Percentiles rank a stretch among this genome's conserved stretches.
Evolutionary conservation across 2,797 vertebrate genomes (phyloP).

Genomic region (Galagoides demidoff): DNA sequence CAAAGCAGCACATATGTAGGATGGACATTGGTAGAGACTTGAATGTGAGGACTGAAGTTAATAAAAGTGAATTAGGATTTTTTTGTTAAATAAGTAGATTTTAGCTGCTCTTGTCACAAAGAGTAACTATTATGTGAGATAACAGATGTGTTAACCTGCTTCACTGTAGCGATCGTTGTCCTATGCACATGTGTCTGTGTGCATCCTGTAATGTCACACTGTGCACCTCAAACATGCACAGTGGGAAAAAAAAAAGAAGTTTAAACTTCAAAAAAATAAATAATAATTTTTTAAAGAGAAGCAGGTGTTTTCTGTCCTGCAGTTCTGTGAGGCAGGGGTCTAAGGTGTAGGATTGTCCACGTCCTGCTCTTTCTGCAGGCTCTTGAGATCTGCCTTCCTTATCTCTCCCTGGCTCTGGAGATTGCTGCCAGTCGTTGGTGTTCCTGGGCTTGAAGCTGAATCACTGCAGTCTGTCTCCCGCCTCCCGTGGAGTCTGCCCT

Average conservation of each 20-base stretch:
- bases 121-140: not conserved
- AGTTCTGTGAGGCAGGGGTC: not conserved
- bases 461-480: rapidly evolving
- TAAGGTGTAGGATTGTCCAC: not conserved
- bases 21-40: not conserved
- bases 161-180: not conserved
- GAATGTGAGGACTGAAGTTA: not conserved
- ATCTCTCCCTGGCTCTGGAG: not conserved
- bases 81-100: not conserved
- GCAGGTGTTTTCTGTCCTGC: not conserved
- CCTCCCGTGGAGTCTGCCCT: rapidly evolving
- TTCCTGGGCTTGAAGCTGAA: not conserved
- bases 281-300: not conserved
- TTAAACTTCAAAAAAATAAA: too few relatives aligned
- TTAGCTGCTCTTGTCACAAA: not conserved
- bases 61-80: not conserved
- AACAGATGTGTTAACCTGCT: too few relatives aligned
- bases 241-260: too few relatives aligned
- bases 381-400: not conserved
- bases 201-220: not conserved
- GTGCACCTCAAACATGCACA: not conserved
- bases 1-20: not conserved
- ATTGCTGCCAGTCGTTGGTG: too few relatives aligned
- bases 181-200: not conserved
- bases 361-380: not conserved